Percentiles rank a stretch among this genome's conserved stretches.
Evolutionary conservation across 2,797 vertebrate species (phyloP).

Genomic region (Acrossocheilus fasciatus): DNA sequence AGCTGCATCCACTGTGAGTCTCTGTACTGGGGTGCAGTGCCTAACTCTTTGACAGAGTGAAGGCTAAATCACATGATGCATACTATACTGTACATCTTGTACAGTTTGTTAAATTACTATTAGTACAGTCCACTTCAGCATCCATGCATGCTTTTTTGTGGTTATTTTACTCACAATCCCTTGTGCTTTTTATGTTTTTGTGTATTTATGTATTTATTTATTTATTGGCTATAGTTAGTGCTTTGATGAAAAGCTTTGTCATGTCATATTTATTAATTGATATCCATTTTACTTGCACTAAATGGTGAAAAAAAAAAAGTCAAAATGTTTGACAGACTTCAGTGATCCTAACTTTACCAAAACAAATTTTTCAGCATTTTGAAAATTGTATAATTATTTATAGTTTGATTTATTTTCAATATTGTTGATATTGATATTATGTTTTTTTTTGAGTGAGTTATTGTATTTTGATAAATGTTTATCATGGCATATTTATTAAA

Average conservation of each 20-base stretch:
- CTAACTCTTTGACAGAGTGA: not conserved
- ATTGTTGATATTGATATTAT: not conserved
- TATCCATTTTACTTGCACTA: not conserved
- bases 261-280: not conserved
- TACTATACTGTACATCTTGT: not conserved
- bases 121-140: not conserved
- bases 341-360: not conserved
- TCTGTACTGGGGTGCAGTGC: constrained; percentile 28
- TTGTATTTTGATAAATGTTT: not conserved
- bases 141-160: not conserved
- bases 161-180: not conserved
- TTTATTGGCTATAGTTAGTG: not conserved
- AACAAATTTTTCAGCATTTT: not conserved
- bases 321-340: not conserved
- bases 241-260: not conserved
- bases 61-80: not conserved
- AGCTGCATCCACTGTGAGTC: constrained; percentile 89
- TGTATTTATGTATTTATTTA: not conserved
- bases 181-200: not conserved
- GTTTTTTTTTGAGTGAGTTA: not conserved
- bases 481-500: not conserved
- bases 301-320: not conserved
- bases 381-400: not conserved
- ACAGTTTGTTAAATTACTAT: not conserved
- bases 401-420: not conserved